Percentiles rank a stretch among this genome's conserved stretches.
Conservation (phyloP, 2,113 vertebrate genomes). For the Notiomystis cincta region DNA sequence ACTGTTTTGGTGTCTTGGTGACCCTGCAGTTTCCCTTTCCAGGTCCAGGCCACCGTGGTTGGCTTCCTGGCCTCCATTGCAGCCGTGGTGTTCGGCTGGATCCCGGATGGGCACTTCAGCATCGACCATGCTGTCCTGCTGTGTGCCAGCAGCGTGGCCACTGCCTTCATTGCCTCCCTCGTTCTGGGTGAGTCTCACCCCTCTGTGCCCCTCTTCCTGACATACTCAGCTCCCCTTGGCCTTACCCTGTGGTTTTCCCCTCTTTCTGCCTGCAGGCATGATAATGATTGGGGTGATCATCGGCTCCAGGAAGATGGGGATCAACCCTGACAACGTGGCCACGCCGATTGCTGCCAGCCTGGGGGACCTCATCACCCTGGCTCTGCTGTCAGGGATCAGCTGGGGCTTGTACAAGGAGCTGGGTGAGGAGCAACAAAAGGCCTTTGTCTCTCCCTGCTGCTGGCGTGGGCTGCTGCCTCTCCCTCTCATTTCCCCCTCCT, state of each 20-base stretch:
- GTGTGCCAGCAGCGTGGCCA: constrained; percentile 96
- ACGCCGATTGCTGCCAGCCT: constrained; percentile 96
- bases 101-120: constrained; percentile 92
- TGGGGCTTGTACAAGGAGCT: constrained; percentile 91
- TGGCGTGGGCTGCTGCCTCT: not conserved
- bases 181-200: constrained; percentile 80
- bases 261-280: constrained; percentile 76
- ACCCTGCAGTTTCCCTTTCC: not conserved
- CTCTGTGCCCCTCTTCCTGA: fast-evolving
- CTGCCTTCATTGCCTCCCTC: constrained; percentile 94
- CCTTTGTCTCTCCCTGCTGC: not conserved
- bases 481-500: not conserved
- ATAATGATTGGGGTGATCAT: constrained; percentile 98
- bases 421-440: constrained; percentile 65
- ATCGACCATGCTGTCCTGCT: constrained; percentile 89
- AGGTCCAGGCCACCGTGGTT: constrained; percentile 98
- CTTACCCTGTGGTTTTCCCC: not conserved
- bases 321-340: constrained; percentile 97
- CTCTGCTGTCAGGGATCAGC: constrained; percentile 93
- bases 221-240: not conserved
- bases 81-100: constrained; percentile 96
- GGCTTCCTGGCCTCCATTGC: constrained; percentile 96
- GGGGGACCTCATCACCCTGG: constrained; percentile 95
- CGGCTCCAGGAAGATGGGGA: constrained; percentile 91
- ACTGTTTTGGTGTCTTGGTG: not conserved